Base-by-base conservation (phyloP, 2,888 invertebrate genomes). In the Sussaba pulchella region DNA sequence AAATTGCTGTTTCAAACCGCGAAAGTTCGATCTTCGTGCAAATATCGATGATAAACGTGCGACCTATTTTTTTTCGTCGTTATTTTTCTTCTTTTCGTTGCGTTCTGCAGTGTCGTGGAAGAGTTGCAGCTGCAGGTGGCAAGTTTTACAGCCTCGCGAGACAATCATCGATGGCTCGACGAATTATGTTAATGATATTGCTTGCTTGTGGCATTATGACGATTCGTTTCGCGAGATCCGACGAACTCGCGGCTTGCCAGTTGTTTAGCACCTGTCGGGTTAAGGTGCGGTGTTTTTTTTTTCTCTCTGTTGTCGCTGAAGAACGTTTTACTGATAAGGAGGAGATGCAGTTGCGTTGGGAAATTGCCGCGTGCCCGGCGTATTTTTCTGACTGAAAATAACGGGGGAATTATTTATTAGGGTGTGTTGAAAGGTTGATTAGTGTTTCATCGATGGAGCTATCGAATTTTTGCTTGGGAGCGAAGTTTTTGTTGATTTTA, bases 191-290 rank as follows among this genome's bases (percentile, higher is more conserved):
- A 36, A 63, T 41, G 54, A 54, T 36, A 45, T 54, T 45, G 50
- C 50, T 17, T 24, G 17, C 17, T 66, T 39, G 45, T 17, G 50
- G 61, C 19, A 47, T 36, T 39, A 36, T 12, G 59, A 61, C 54
- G 45, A 39, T 31, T 17, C 24, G 24, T 54, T 39, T 31, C 39
- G 41, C 57, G 43, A 50, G 36, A 61, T 76, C 52, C 31, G 36
- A 59, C 54, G 61, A 50, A 77, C 73, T 69, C 41, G 45, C 10
- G 63, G 72, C 73, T 77, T 81, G 52, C 59, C 78, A 74, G 73
- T 76, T 78, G 78, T 80, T 82, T 78, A 75, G 73, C 83, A 82
- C 82, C 77, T 83, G 83, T 47, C 24, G 39, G 45, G 39, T 19
- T 31, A 17, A 31, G 39, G 45, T 50, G 17, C 50, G 36, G 4